Evolutionary conservation across 1,140 invertebrate species (phyloP), one percentile per base, ranked within the genome.

Genomic region (Drosophila neocordata): DNA sequence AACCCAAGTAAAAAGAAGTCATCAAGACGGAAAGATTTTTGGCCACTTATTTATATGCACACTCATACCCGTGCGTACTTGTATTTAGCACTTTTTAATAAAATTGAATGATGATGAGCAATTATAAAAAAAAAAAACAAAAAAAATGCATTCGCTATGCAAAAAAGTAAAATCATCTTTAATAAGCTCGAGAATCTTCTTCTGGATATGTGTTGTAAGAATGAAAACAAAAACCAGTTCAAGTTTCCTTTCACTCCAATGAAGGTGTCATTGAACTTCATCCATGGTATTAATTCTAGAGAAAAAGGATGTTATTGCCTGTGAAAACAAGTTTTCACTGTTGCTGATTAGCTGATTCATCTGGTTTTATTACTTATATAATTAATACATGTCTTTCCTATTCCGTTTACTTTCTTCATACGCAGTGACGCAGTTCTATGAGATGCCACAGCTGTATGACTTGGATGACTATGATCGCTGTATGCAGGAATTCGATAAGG

Each of bases 391-490:
- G 4, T 18, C 15, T 44, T 18, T 11, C 51, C 4, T 55, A n/a
- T 13, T 53, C n/a, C 12, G 20, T 22, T n/a, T 55, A 20, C 22
- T 15, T 9, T 51, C 34, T 37, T 6, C 27, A 12, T 66, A 64
- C 15, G 91, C 92, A 92, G 91, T 92, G 75, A 92, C 84, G n/a
- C 92, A 93, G 65, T 93, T 93, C 77, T 84, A 90, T 56, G 90
- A 90, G 71, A 93, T 94, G 93, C 93, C 93, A 9, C 77, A 88
- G 6, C 70, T 94, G 1, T 93, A 90, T 72, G 84, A 83, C 41
- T 79, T 93, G 74, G 93, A 94, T 65, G 91, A 93, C 68, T 93
- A 92, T 58, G 88, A 92, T 20, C 76, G 83, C 1, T 94, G 93
- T 69, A 77, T 93, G 7, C 81, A 89, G 59, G 80, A 91, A 37